Percentiles rank a stretch among this genome's conserved stretches.
Evolutionary conservation across 1,140 invertebrate species (phyloP).

Genomic region (Philotrypesis tridentata): DNA sequence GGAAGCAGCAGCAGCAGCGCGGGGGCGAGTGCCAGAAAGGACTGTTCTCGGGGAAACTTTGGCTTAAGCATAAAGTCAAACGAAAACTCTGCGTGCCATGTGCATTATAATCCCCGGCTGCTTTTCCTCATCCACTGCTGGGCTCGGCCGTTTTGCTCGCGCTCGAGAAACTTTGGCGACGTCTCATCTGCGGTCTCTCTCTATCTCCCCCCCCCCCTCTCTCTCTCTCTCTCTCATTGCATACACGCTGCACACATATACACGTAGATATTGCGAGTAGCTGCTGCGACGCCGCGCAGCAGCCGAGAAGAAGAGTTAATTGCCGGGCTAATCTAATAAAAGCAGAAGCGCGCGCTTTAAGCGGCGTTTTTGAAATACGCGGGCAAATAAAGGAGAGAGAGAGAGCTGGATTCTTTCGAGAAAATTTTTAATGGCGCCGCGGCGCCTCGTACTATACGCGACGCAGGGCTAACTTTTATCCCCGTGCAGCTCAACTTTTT

Average conservation of each 20-base stretch:
- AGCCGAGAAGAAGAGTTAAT: slow-evolving; percentile 16
- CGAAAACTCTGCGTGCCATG: slow-evolving; percentile 55
- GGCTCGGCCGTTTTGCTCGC: slow-evolving; percentile 33
- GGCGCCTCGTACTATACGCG: not conserved
- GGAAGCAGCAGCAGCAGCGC: not conserved
- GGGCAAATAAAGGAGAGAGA: not conserved
- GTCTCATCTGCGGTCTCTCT: slow-evolving; percentile 18
- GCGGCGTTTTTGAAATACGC: not conserved
- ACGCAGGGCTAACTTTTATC: slow-evolving; percentile 7
- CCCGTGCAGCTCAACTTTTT: slow-evolving; percentile 25
- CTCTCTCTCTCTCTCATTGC: not conserved
- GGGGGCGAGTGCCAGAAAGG: slow-evolving; percentile 29
- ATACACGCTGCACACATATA: not conserved
- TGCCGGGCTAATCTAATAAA: slow-evolving; percentile 1
- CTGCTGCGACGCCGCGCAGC: no score
- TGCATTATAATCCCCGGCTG: slow-evolving; percentile 54
- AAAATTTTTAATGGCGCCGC: slow-evolving; percentile 20
- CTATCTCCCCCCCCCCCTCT: no score
- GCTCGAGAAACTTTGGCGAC: slow-evolving; percentile 55
- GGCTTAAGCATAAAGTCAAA: slow-evolving; percentile 56
- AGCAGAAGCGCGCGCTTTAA: not conserved
- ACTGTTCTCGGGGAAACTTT: slow-evolving; percentile 53
- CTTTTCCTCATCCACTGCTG: slow-evolving; percentile 20
- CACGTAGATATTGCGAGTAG: not conserved
- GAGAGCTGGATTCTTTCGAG: not conserved